Base-by-base conservation (phyloP, 2,888 invertebrate species). In the Drosophila pseudotalamancana region DNA sequence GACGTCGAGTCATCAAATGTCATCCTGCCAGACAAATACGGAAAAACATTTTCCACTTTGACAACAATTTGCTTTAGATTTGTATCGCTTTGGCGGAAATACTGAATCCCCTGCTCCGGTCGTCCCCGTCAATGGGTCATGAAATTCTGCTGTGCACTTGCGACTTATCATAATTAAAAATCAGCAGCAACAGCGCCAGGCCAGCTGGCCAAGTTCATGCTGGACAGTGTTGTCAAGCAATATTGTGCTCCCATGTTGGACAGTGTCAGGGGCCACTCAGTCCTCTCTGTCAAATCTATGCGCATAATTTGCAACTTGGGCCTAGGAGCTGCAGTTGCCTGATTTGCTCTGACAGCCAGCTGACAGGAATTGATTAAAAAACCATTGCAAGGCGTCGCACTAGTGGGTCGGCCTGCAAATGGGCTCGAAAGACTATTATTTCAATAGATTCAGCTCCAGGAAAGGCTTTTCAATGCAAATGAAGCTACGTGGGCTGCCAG, bases 321-420 rank as follows among this genome's bases (percentile, higher is more conserved):
- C 50, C 39, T 55, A 53, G 59, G 53, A 68, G 48, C 61, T 61
- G 60, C 50, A 61, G 50, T 65, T 63, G 60, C 51, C 84, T 63
- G 68, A 81, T 84, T 68, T 63, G 48, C 54, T 25, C 81, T 81
- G 81, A 84, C 81, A 87, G 78, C 54, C 67, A 62, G 87, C 87
- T 82, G 81, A 82, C 81, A 82, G 87, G 77, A 84, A 87, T 82
- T 87, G 81, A 81, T 81, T 81, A 86, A 81, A 81, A 72, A 70
- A 59, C 48, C 75, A 72, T 77, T 65, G 61, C 60, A 67, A 74
- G 74, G 63, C 79, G 75, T 66, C 46, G 46, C 68, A 21, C 42
- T 55, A 27, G 60, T 68, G 57, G 74, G 74, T 62, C 74, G 43
- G 49, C 70, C 64, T 54, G 32, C 68, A 68, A 55, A 69, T 45